A percentile compares a stretch with the other conserved stretches of the same genome.
Evolutionary conservation across 1,140 invertebrate genomes (phyloP).

Genomic region (Proctacanthus coquilletti): DNA sequence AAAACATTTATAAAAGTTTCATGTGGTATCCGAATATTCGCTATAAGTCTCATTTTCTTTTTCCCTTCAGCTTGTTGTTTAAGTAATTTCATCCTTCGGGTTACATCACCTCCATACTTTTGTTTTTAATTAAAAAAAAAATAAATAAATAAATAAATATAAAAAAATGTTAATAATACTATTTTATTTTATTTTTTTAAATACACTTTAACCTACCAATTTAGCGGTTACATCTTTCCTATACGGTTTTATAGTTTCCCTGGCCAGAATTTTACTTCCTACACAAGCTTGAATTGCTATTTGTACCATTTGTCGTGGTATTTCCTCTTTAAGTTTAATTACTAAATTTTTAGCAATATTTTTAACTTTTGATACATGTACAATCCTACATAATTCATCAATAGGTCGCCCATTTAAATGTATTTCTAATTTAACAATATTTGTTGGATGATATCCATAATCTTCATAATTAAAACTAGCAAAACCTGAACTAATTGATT

Average conservation of each 20-base stretch:
- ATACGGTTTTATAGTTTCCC: constrained; percentile 75
- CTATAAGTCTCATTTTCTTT: constrained; percentile 77
- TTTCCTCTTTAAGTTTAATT: constrained; percentile 65
- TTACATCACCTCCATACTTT: constrained; percentile 91
- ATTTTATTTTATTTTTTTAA: constrained; percentile 7
- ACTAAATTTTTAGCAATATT: constrained; percentile 55
- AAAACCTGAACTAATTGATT: constrained; percentile 81
- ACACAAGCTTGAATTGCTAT: constrained; percentile 80
- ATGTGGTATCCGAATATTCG: constrained; percentile 78
- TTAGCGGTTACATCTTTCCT: constrained; percentile 89
- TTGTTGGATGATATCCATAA: constrained; percentile 53
- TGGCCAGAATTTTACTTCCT: constrained; percentile 64
- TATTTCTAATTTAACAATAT: constrained; percentile 51
- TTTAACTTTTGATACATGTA: constrained; percentile 53
- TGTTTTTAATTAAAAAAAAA: too few relatives aligned
- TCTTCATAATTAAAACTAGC: constrained; percentile 98
- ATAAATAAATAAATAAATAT: too few relatives aligned
- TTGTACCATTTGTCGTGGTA: constrained; percentile 75
- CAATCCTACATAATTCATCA: constrained; percentile 77
- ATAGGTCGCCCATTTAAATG: constrained; percentile 65
- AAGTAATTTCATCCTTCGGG: constrained; percentile 77
- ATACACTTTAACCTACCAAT: constrained; percentile 46
- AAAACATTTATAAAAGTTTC: constrained; percentile 90
- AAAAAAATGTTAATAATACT: constrained; percentile 9
- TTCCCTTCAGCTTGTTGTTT: constrained; percentile 85